phyloP scores from a whole-genome alignment of 23 tunicate genomes.

The Aplidium turbinatum region DNA sequence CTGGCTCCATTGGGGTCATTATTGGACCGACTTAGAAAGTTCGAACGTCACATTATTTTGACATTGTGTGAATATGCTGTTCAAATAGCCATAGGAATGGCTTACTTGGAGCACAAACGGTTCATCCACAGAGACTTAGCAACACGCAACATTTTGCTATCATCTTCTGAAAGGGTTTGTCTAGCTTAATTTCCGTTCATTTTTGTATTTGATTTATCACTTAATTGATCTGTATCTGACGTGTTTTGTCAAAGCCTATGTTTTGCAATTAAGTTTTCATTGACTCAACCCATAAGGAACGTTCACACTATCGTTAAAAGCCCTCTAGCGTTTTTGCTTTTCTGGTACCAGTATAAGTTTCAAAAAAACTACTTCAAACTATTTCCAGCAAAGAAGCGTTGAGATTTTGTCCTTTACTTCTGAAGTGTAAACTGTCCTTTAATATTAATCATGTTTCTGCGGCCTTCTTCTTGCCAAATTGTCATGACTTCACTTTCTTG shows the following conservation, averaged over 20 bases:
- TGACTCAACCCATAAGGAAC: neutral
- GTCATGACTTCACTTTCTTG: too few species aligned
- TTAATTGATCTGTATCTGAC: neutral
- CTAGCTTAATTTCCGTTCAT: neutral
- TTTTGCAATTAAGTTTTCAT: neutral
- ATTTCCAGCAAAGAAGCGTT: too few species aligned
- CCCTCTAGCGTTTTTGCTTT: neutral
- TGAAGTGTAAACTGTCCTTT: too few species aligned
- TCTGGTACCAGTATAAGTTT: neutral
- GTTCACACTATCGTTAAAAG: neutral
- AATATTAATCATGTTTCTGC: too few species aligned
- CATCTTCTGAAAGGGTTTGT: conserved; percentile 73
- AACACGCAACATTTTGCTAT: conserved; percentile 84
- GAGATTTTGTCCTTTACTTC: too few species aligned
- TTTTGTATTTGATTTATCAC: neutral
- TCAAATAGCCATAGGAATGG: conserved; percentile 96
- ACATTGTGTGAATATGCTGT: conserved; percentile 91
- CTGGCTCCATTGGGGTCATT: conserved; percentile 87
- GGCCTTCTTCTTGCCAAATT: too few species aligned
- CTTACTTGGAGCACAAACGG: conserved; percentile 84
- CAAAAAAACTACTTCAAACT: too few species aligned
- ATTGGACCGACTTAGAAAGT: conserved; percentile 72
- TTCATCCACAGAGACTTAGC: conserved; percentile 96
- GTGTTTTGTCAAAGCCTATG: too few species aligned
- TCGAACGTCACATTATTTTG: conserved; percentile 57